These are phyloP conservation scores for Mylabris sibirica DNA, from an alignment of 2,888 invertebrate genomes.

Conservation along the genomic window DNA sequence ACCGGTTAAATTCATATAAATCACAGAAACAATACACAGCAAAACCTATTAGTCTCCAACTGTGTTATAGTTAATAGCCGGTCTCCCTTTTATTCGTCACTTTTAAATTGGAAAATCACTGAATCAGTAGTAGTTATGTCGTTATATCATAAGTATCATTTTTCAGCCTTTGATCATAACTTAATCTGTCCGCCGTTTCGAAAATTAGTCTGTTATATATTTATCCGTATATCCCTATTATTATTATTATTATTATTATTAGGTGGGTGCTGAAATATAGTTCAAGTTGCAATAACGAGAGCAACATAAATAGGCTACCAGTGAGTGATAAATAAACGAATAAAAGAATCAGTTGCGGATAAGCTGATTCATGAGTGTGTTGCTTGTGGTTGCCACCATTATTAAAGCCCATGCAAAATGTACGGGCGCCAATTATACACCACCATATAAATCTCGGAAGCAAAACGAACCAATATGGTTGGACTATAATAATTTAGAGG, in stretches of 20 bases:
- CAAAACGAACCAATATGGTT: conserved; percentile 26
- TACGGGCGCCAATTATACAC: conserved; percentile 57
- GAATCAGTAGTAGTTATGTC: conserved; percentile 21
- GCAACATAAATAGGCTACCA: conserved; percentile 54
- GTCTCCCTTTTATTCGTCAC: neutral
- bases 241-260: conserved; percentile 33
- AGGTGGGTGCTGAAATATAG: conserved; percentile 55
- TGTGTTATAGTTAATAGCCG: conserved; percentile 2
- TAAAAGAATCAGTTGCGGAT: conserved; percentile 50
- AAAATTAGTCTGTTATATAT: conserved; percentile 36
- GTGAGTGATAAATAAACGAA: conserved; percentile 49
- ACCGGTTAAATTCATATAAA: neutral
- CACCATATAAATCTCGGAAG: conserved; percentile 53
- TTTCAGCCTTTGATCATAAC: conserved; percentile 31
- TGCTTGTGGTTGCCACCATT: conserved; percentile 51
- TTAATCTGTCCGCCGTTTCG: conserved; percentile 34
- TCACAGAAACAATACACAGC: conserved; percentile 7
- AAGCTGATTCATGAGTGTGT: conserved; percentile 55
- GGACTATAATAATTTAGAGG: conserved; percentile 35
- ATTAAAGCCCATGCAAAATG: conserved; percentile 54
- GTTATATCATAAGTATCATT: conserved; percentile 25
- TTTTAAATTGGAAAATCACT: neutral
- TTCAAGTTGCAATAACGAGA: conserved; percentile 50
- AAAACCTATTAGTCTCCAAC: conserved; percentile 3
- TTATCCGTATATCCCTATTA: neutral